Conservation (phyloP, 2,113 vertebrate species). For the Meles meles region DNA sequence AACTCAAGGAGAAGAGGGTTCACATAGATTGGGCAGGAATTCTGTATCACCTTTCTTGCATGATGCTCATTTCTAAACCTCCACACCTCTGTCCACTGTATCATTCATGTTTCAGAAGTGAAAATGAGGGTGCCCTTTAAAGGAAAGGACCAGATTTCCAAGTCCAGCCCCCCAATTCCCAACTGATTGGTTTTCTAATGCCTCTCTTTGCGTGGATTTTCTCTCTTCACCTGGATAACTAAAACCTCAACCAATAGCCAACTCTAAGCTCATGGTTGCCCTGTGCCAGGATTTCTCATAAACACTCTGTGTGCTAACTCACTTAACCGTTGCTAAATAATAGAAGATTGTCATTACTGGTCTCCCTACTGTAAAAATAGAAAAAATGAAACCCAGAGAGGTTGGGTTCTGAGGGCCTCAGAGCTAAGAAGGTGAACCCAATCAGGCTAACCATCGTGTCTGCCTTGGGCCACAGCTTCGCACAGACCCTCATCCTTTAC, state of each 20-base stretch:
- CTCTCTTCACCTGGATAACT: background rate
- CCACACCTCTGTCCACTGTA: accelerated
- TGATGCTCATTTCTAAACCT: background rate
- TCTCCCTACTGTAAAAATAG: background rate
- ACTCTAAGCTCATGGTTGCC: accelerated
- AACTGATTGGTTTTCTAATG: accelerated
- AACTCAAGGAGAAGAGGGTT: background rate
- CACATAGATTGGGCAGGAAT: accelerated
- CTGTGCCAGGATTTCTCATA: background rate
- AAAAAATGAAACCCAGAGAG: background rate
- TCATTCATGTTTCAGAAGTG: background rate
- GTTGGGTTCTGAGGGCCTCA: background rate
- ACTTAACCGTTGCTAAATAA: accelerated
- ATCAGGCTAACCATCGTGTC: accelerated
- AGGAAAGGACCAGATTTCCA: background rate
- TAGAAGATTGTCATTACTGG: accelerated
- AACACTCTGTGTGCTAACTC: accelerated
- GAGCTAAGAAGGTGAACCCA: background rate
- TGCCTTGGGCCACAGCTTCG: no score
- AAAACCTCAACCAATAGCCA: background rate
- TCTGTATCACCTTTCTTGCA: accelerated
- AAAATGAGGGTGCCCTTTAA: background rate
- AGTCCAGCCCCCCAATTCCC: background rate
- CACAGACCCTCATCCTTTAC: no score
- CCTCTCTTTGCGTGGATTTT: background rate